These are phyloP conservation scores for Lomographa bimaculata DNA, from an alignment of 2,888 invertebrate species.

Conservation along the genomic window DNA sequence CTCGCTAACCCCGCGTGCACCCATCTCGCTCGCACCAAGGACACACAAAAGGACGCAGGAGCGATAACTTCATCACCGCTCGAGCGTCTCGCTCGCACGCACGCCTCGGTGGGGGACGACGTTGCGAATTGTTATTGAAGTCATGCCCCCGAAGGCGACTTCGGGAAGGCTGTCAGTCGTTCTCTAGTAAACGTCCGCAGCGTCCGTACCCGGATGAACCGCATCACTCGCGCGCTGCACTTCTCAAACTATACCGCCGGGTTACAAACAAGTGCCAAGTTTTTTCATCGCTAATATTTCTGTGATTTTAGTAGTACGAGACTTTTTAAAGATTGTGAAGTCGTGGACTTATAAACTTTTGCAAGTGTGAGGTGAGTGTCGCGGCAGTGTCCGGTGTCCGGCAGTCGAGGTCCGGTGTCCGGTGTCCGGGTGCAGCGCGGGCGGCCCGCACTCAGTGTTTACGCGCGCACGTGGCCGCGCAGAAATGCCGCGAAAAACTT, in stretches of 20 bases:
- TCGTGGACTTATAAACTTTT: conserved; percentile 50
- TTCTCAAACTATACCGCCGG: conserved; percentile 61
- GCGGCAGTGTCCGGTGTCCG: conserved; percentile 28
- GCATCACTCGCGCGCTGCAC: conserved; percentile 58
- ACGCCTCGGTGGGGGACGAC: conserved; percentile 81
- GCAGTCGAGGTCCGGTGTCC: conserved; percentile 14
- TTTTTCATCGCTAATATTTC: conserved; percentile 45
- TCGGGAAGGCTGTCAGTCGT: conserved; percentile 83
- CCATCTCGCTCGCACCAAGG: conserved; percentile 77
- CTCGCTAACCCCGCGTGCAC: conserved; percentile 49
- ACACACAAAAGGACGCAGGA: conserved; percentile 85
- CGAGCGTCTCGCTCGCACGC: conserved; percentile 77
- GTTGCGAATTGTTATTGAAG: conserved; percentile 84
- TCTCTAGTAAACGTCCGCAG: conserved; percentile 80
- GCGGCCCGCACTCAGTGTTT: conserved; percentile 57
- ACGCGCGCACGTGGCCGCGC: conserved; percentile 77
- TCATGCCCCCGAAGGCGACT: conserved; percentile 84
- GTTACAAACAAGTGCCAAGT: conserved; percentile 71
- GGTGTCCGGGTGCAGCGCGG: conserved; percentile 18
- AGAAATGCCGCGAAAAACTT: conserved; percentile 81
- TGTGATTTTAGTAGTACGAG: conserved; percentile 62
- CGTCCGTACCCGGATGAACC: conserved; percentile 75
- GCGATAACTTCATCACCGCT: conserved; percentile 83
- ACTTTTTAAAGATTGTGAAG: conserved; percentile 54
- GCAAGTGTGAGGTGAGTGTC: conserved; percentile 40